Percentiles rank a stretch among this genome's conserved stretches.
phyloP scores from a whole-genome alignment of 2,888 invertebrate genomes.

The Lasioglossum vierecki region DNA sequence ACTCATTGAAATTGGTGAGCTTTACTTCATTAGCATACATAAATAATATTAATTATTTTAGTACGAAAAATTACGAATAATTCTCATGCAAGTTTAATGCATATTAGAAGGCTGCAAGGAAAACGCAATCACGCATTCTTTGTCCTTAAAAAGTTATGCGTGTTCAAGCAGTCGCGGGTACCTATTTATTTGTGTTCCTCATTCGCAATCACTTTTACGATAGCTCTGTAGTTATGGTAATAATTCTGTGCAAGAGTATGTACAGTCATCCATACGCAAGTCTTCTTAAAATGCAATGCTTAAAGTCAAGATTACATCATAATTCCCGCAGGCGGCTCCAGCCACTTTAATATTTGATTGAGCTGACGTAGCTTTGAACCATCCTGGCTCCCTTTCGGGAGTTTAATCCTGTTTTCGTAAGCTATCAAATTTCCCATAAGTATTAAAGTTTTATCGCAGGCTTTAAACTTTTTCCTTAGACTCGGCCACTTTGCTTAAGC shows the following conservation, averaged over 20 bases:
- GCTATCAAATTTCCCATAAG: background rate
- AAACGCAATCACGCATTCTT: background rate
- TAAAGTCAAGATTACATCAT: slow-evolving; percentile 9
- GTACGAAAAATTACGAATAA: background rate
- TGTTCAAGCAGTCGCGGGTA: background rate
- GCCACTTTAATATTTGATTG: background rate
- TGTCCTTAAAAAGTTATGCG: slow-evolving; percentile 15
- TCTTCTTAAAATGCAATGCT: slow-evolving; percentile 1
- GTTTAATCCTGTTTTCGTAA: background rate
- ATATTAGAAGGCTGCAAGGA: background rate
- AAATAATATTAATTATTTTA: background rate
- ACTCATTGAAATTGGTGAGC: background rate
- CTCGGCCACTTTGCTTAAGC: background rate
- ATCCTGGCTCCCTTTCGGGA: background rate
- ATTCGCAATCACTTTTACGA: slow-evolving; percentile 13
- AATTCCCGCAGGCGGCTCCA: background rate
- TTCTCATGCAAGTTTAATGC: background rate
- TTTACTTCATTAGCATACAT: background rate
- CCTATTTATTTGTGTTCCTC: slow-evolving; percentile 21
- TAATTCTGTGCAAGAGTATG: slow-evolving; percentile 32
- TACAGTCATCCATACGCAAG: slow-evolving; percentile 20
- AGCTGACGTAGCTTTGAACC: background rate
- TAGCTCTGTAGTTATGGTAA: slow-evolving; percentile 30
- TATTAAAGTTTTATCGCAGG: background rate
- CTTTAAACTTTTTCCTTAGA: background rate